Evolutionary conservation across 1,140 invertebrate genomes (phyloP), one percentile per base, ranked within the genome.

Genomic region (Chrysopa pallens): DNA sequence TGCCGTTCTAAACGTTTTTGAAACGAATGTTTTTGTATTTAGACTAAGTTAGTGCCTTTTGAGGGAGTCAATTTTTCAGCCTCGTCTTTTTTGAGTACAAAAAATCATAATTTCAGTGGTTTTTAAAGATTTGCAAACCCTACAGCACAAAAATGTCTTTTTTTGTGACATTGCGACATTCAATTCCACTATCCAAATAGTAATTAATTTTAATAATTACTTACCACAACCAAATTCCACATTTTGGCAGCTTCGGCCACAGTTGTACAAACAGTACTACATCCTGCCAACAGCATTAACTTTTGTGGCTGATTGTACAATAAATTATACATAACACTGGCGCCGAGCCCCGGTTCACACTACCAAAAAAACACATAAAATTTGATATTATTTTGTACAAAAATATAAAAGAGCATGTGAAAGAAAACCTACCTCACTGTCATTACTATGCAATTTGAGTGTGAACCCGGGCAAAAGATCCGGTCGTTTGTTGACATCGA

Each of bases 201-300:
- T n/a, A n/a, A n/a, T n/a, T n/a, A n/a, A n/a, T n/a, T n/a, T n/a
- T n/a, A n/a, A n/a, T n/a, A n/a, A n/a, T 23, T 44, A 73, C 84
- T 78, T 70, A 98, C 93, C 66, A 98, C 95, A 55, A 98, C 84
- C 35, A 99, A 70, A 67, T 99, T 98, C 94, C 95, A 99, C 87
- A 98, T 97, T 67, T 95, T 96, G 23, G 95, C 94, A 28, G 94
- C 91, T 67, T 98, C 94, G 1, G 94, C 94, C 1, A 99, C 91
- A 36, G 94, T 96, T 7, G 95, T 98, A 54, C 94, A 98, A n/a
- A 98, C 95, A 3, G 93, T 96, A 49, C 90, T 95, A 62, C 95
- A 98, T 39, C 95, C 96, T 5, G 90, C 88, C 23, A 99, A 66
- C 39, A 98, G 65, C 72, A 98, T 89, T 48, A 98, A 67, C 67